These are phyloP conservation scores for Prionailurus bengalensis DNA, from an alignment of 2,113 vertebrate species.

Conservation along the genomic window DNA sequence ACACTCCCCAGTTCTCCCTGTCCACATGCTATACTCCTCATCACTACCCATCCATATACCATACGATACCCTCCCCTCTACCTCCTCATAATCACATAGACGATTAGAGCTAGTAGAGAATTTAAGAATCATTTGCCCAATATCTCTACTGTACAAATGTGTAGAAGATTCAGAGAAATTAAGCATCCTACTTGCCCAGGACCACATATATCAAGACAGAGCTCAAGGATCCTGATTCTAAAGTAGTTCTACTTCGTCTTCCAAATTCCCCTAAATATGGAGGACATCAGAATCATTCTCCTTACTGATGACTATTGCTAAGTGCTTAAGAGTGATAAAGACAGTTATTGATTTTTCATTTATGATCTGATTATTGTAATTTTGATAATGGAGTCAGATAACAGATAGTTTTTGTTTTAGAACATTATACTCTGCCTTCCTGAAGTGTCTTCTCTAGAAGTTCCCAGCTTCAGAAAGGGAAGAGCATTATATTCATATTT, in stretches of 20 bases:
- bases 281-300: background rate
- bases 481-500: background rate
- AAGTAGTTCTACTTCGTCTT: background rate
- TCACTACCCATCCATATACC: background rate
- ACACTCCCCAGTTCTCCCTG: background rate
- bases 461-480: background rate
- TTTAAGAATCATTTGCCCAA: background rate
- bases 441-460: background rate
- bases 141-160: background rate
- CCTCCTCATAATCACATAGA: background rate
- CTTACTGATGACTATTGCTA: background rate
- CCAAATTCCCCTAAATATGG: background rate
- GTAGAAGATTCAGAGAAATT: background rate
- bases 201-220: background rate
- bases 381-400: slow-evolving; percentile 34
- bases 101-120: background rate
- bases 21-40: background rate
- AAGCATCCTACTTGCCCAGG: background rate
- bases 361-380: background rate
- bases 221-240: background rate
- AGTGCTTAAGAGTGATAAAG: background rate
- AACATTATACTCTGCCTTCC: background rate
- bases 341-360: background rate
- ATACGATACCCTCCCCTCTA: background rate
- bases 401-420: slow-evolving; percentile 32